These are phyloP conservation scores for Periophthalmus modestus DNA, from an alignment of 2,113 vertebrate species.

Conservation along the genomic window DNA sequence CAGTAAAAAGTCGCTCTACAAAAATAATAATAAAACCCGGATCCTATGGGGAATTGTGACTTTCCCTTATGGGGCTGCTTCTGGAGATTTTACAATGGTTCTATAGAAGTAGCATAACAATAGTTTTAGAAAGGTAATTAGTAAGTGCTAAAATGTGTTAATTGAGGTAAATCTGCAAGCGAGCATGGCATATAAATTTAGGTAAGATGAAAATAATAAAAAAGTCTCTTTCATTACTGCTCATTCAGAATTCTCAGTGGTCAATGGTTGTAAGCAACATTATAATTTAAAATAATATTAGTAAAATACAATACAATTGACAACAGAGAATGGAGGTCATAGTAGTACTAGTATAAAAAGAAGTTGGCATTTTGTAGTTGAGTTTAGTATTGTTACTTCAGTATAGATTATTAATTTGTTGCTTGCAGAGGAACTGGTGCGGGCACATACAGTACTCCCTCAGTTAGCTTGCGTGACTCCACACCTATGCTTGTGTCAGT, in stretches of 20 bases:
- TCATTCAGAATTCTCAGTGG: too few species aligned
- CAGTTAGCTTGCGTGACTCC: neutral
- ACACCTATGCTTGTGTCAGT: neutral
- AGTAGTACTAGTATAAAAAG: too few species aligned
- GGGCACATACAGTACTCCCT: neutral
- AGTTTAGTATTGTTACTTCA: neutral
- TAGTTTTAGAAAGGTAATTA: neutral
- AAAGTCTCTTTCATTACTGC: too few species aligned
- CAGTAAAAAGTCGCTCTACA: slow-evolving; percentile 40
- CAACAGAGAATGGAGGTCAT: neutral
- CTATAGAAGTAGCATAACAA: neutral
- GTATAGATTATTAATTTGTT: neutral
- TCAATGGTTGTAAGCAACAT: neutral
- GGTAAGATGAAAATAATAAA: too few species aligned
- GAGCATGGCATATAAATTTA: too few species aligned
- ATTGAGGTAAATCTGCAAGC: neutral
- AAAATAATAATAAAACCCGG: slow-evolving; percentile 36
- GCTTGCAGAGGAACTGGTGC: neutral
- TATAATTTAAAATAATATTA: neutral
- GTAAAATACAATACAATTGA: neutral
- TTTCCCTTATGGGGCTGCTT: slow-evolving; percentile 34
- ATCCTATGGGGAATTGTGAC: slow-evolving; percentile 36
- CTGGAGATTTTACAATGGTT: slow-evolving; percentile 36
- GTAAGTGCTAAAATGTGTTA: neutral
- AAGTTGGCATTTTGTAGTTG: neutral